Evolutionary conservation across 2,113 vertebrate genomes (phyloP).

Genomic region (Carlito syrichta): DNA sequence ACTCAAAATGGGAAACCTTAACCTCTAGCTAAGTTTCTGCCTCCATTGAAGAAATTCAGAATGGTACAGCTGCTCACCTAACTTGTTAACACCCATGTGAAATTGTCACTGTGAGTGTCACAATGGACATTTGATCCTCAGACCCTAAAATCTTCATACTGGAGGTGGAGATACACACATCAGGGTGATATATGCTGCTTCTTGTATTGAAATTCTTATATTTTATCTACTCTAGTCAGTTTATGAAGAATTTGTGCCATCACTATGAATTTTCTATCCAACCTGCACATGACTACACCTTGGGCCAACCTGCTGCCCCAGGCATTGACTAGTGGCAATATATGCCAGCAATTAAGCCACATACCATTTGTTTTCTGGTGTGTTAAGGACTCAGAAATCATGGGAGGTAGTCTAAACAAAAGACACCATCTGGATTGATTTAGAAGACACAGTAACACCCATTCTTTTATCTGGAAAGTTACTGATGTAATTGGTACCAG

Average conservation of each 20-base stretch:
- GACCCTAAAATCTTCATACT: not conserved
- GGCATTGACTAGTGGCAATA: not conserved
- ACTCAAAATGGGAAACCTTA: not conserved
- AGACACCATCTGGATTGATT: not conserved
- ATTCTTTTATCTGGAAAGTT: not conserved
- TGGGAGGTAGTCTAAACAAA: not conserved
- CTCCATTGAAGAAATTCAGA: not conserved
- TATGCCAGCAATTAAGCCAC: not conserved
- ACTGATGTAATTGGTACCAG: not conserved
- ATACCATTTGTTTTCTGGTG: not conserved
- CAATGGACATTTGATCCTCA: not conserved
- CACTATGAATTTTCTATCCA: not conserved
- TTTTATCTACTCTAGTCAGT: not conserved
- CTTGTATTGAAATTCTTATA: not conserved
- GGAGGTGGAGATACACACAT: not conserved
- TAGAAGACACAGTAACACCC: not conserved
- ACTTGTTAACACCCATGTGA: not conserved
- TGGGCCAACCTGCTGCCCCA: not conserved
- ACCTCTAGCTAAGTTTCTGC: not conserved
- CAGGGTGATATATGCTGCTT: not conserved
- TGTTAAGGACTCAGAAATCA: not conserved
- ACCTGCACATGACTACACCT: not conserved
- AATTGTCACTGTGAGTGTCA: not conserved
- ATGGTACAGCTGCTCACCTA: not conserved
- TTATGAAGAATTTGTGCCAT: not conserved